A percentile compares a stretch with the other conserved stretches of the same genome.
Evolutionary conservation across 2,113 vertebrate species (phyloP).

Genomic region (Xyliphius kryptos): DNA sequence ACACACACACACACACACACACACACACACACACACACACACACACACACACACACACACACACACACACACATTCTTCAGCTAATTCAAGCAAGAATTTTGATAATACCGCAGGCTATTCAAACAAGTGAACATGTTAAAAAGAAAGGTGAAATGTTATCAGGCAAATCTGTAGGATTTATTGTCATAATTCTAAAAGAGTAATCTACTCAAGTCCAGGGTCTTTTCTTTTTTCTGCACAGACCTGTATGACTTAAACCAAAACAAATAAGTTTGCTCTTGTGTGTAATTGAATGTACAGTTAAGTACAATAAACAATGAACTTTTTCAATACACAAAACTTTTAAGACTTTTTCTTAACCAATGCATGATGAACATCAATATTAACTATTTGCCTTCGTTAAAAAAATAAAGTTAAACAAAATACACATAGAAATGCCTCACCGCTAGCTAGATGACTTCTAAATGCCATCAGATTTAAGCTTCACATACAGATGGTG

Average conservation of each 20-base stretch:
- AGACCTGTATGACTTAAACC: not conserved
- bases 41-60: conserved; percentile 49
- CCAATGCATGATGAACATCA: not conserved
- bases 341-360: not conserved
- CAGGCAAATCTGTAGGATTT: conserved; percentile 69
- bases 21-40: conserved; percentile 45
- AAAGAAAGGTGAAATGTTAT: conserved; percentile 71
- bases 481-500: conserved; percentile 49
- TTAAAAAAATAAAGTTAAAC: conserved; percentile 12
- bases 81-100: conserved; percentile 82
- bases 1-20: conserved; percentile 29
- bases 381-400: not conserved
- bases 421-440: conserved; percentile 27
- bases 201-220: not conserved
- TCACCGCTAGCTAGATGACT: conserved; percentile 47
- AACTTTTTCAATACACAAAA: no score
- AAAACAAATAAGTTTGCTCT: no score
- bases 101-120: conserved; percentile 76
- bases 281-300: no score
- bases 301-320: no score
- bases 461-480: conserved; percentile 61
- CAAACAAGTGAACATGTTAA: conserved; percentile 75
- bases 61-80: conserved; percentile 46
- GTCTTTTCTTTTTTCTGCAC: not conserved
- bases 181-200: conserved; percentile 32